Base-by-base conservation (phyloP, 2,888 invertebrate genomes). In the Embidobia sp. region DNA sequence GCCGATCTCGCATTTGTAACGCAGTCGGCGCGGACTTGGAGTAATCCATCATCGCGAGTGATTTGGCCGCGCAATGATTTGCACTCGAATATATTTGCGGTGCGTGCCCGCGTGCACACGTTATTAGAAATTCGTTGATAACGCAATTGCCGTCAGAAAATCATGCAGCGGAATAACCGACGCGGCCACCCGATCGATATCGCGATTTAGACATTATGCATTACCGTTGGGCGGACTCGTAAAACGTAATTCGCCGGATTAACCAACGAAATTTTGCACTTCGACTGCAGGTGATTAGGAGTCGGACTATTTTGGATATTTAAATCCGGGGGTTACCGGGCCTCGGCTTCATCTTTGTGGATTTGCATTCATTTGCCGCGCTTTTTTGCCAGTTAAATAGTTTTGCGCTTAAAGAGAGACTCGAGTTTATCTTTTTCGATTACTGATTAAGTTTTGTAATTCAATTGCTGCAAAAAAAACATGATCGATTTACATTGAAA, bases 31-130 rank as follows among this genome's bases (percentile, higher is more conserved):
- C 48, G 35, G 51, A 75, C 57, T 73, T 75, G 51, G 57, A 40
- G 72, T 77, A 70, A 81, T 80, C 79, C 79, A 80, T 81, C 81
- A 79, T 69, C 70, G 16, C 42, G 42, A 51, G 44, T 44, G 57
- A 70, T 76, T 76, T 70, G 26, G 37, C 35, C 51, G 7, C 15
- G 42, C 55, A 11, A 48, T 53, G 67, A 61, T 67, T 44, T 35
- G 22, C 11, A 13, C n/a, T 3, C 33, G 19, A 11, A 27, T n/a
- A 59, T 44, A 76, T 76, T 63, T 69, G 63, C 31, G 40, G 42
- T 61, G 61, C 57, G 40, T 42, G 31, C 27, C 44, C 49, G n/a
- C 46, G 51, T 18, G 44, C 55, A 46, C 70, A 29, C 46, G 59
- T 59, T 63, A 70, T 76, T 64, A 76, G 57, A 33, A 53, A 76